Conservation (phyloP, 2,113 vertebrate genomes). For the Hirundichthys speculiger region DNA sequence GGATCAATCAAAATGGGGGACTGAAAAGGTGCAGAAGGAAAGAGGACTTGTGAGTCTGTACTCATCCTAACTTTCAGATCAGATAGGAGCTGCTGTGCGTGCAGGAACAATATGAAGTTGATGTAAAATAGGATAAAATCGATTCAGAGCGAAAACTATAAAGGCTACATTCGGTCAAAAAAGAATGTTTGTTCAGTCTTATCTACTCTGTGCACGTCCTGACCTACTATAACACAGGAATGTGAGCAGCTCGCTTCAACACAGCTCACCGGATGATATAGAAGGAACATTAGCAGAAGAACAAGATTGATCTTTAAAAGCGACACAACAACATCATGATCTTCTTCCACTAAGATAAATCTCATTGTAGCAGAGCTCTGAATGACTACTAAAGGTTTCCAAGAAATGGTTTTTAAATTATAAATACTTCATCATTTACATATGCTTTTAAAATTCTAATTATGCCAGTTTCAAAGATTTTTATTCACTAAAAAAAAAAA, state of each 20-base stretch:
- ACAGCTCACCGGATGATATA: slow-evolving; percentile 38
- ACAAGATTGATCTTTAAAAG: slow-evolving; percentile 63
- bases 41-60: background rate
- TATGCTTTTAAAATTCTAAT: too few relatives aligned
- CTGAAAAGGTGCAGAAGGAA: background rate
- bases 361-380: background rate
- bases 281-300: slow-evolving; percentile 57
- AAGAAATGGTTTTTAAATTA: too few relatives aligned
- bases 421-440: too few relatives aligned
- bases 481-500: too few relatives aligned
- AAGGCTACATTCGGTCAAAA: background rate
- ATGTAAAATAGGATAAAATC: slow-evolving; percentile 5
- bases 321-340: slow-evolving; percentile 28
- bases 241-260: slow-evolving; percentile 58
- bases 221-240: slow-evolving; percentile 15
- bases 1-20: background rate
- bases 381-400: too few relatives aligned
- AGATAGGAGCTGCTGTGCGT: background rate
- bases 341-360: slow-evolving; percentile 48
- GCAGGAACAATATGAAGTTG: background rate
- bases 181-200: slow-evolving; percentile 1
- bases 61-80: background rate
- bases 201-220: background rate
- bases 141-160: background rate
- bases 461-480: too few relatives aligned